phyloP scores from a whole-genome alignment of 1,140 invertebrate genomes.

The Bombus haemorrhoidalis region DNA sequence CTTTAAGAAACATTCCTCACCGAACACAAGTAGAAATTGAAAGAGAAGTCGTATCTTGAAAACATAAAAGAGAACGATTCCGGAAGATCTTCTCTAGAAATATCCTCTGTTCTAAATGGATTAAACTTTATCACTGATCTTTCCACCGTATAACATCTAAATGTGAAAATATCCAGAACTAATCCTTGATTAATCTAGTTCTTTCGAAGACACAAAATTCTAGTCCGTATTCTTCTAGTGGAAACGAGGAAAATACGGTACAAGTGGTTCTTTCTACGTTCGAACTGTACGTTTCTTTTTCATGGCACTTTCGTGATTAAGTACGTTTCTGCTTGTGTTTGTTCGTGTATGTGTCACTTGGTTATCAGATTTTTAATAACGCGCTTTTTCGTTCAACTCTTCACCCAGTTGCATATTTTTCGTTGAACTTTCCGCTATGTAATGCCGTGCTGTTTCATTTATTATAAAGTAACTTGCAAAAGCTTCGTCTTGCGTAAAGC shows the following conservation, averaged over 20 bases:
- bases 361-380: conserved; percentile 5
- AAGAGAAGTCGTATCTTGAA: not conserved
- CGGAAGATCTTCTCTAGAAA: no score
- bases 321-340: not conserved
- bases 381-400: not conserved
- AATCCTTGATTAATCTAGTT: conserved; percentile 6
- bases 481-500: no score
- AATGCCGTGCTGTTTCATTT: not conserved
- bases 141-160: not conserved
- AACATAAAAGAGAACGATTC: not conserved
- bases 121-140: not conserved
- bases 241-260: not conserved
- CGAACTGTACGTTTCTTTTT: not conserved
- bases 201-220: not conserved
- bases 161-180: not conserved
- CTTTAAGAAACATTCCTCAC: not conserved
- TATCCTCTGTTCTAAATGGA: no score
- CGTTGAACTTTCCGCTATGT: no score
- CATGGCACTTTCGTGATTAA: not conserved
- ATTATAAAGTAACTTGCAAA: not conserved
- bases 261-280: no score
- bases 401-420: not conserved
- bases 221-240: not conserved
- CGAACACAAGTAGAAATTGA: not conserved
- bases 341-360: not conserved